Percentiles rank a stretch among this genome's conserved stretches.
Conservation (phyloP, 2,113 vertebrate species). For the Pelusios castaneus region DNA sequence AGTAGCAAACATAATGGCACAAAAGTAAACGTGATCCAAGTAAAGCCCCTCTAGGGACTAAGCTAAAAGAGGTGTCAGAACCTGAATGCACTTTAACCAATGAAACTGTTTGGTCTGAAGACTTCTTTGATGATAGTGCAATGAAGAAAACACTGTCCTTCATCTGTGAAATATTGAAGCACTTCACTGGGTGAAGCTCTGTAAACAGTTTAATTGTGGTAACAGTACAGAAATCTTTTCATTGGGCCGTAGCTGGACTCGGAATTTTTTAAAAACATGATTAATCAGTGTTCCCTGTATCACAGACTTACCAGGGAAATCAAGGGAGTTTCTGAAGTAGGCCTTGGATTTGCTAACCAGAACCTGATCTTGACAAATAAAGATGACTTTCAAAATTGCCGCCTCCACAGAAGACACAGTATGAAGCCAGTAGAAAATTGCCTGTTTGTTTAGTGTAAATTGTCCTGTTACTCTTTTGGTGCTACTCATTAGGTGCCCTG, state of each 20-base stretch:
- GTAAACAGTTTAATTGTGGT: slow-evolving; percentile 10
- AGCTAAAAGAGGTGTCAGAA: not conserved
- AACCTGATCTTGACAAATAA: not conserved
- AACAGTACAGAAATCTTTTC: not conserved
- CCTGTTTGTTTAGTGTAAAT: not conserved
- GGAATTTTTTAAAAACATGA: slow-evolving; percentile 24
- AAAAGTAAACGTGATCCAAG: slow-evolving; percentile 86
- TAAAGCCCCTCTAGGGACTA: slow-evolving; percentile 80
- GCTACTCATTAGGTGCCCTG: not conserved
- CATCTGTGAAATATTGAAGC: slow-evolving; percentile 9
- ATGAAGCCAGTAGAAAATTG: not conserved
- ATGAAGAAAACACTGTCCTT: not conserved
- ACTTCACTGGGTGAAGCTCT: not conserved
- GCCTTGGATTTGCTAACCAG: not conserved
- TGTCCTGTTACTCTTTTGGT: not conserved
- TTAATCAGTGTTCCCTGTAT: not conserved
- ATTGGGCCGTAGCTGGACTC: not conserved
- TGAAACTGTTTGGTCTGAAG: not conserved
- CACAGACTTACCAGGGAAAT: not conserved
- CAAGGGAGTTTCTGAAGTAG: not conserved
- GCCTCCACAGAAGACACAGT: not conserved
- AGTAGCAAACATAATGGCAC: slow-evolving; percentile 64
- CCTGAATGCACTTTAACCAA: not conserved
- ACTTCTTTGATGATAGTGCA: not conserved
- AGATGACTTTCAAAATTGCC: not conserved